Evolutionary conservation across 2,888 invertebrate genomes (phyloP), one percentile per base, ranked within the genome.

Genomic region (Cotesia congregata): DNA sequence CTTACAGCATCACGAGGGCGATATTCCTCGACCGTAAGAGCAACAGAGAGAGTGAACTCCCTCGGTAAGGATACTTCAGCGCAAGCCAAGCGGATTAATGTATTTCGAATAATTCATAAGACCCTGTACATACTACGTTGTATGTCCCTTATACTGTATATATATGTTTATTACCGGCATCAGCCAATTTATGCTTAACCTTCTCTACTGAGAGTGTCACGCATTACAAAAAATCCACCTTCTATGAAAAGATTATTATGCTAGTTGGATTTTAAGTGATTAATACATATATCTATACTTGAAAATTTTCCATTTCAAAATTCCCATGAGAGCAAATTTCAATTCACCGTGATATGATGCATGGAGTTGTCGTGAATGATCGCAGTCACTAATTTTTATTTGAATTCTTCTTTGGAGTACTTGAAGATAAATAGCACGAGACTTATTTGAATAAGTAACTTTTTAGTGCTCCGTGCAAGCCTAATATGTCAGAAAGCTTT

Each of bases 61-160:
- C 75, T 72, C 50, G 50, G 50, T 50, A 50, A 75, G 59, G 41
- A 50, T 75, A 77, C 64, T 81, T 83, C 75, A 78, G 78, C 78
- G 78, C 82, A 84, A 85, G 82, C 82, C 83, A 85, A 83, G 81
- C 82, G 82, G 83, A 85, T 87, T 87, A 84, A 84, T 82, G 83
- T 83, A 83, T 85, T 84, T 81, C 82, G 82, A 83, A 85, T 85
- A 85, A 85, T 85, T 85, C 83, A 83, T 84, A 82, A 80, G 76
- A 76, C 70, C 75, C 72, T 64, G 9, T 30, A 30, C 30, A 30
- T 30, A 30, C 30, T 30, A 0, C 30, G 30, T 6, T 72, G 38
- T 64, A 62, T 30, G 6, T 62, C 20, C 39, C 59, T 4, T 65
- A 62, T 70, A 7, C 39, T 64, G 6, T 65, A 62, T 70, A 7